Percentiles rank a stretch among this genome's conserved stretches.
phyloP scores from a whole-genome alignment of 2,888 invertebrate genomes.

The Brachypalpus laphriformis region DNA sequence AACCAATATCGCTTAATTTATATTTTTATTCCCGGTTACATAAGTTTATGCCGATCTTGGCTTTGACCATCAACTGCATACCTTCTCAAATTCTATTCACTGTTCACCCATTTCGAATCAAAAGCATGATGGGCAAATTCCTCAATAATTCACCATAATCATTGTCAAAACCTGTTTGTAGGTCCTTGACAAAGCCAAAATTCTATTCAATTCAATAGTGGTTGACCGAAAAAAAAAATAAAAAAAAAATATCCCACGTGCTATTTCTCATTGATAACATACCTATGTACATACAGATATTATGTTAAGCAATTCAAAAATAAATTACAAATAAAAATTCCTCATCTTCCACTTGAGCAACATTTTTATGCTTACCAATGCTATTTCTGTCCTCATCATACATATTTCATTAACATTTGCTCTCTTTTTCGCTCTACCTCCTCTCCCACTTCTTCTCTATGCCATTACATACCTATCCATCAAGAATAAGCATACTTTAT shows the following conservation, averaged over 20 bases:
- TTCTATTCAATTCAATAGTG: conserved; percentile 8
- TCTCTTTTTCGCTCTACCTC: conserved; percentile 33
- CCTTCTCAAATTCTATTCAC: not conserved
- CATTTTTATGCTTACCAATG: conserved; percentile 60
- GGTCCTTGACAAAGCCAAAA: conserved; percentile 24
- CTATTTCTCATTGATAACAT: conserved; percentile 56
- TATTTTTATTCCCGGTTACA: no score
- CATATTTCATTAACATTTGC: conserved; percentile 51
- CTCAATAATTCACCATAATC: conserved; percentile 28
- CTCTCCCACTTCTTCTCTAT: not conserved
- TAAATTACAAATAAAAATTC: conserved; percentile 47
- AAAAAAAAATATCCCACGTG: conserved; percentile 46
- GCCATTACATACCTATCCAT: not conserved
- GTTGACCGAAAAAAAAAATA: conserved; percentile 19
- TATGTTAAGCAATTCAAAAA: conserved; percentile 39
- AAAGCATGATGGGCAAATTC: not conserved
- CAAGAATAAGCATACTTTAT: conserved; percentile 42
- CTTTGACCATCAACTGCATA: no score
- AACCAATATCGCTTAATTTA: no score
- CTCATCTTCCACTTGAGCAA: conserved; percentile 59
- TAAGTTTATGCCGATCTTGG: no score
- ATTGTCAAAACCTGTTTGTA: conserved; percentile 20
- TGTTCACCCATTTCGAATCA: not conserved
- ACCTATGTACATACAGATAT: not conserved
- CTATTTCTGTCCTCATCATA: conserved; percentile 67